Evolutionary conservation across 2,113 vertebrate genomes (phyloP).

Genomic region (Nettapus auritus): DNA sequence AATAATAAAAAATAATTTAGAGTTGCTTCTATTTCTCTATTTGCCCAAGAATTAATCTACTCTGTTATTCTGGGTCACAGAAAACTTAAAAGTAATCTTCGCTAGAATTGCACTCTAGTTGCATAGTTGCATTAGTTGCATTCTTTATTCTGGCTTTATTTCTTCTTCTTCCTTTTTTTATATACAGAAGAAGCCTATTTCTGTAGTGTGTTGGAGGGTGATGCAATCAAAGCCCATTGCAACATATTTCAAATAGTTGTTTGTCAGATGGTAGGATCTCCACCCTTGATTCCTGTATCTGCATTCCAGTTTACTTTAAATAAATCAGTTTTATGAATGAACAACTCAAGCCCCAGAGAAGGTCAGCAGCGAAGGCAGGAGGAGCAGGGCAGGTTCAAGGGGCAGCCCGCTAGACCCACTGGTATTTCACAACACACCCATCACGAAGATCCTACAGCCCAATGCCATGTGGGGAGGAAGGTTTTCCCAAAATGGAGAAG

Average conservation of each 20-base stretch:
- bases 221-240: background rate
- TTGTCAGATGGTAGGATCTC: background rate
- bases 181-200: background rate
- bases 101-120: background rate
- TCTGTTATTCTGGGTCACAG: background rate
- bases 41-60: background rate
- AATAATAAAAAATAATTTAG: background rate
- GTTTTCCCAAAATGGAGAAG: background rate
- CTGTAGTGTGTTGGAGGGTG: background rate
- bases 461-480: background rate
- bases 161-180: background rate
- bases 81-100: background rate
- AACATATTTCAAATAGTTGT: background rate
- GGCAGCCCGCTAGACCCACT: background rate
- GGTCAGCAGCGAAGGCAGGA: background rate
- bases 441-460: background rate
- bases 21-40: background rate
- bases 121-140: background rate
- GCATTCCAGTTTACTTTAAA: background rate
- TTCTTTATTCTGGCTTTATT: background rate
- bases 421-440: background rate
- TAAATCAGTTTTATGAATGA: background rate
- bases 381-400: background rate
- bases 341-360: background rate
- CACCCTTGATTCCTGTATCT: background rate